Evolutionary conservation across 2,113 vertebrate genomes (phyloP), one percentile per base, ranked within the genome.

Genomic region (Rhea americana): DNA sequence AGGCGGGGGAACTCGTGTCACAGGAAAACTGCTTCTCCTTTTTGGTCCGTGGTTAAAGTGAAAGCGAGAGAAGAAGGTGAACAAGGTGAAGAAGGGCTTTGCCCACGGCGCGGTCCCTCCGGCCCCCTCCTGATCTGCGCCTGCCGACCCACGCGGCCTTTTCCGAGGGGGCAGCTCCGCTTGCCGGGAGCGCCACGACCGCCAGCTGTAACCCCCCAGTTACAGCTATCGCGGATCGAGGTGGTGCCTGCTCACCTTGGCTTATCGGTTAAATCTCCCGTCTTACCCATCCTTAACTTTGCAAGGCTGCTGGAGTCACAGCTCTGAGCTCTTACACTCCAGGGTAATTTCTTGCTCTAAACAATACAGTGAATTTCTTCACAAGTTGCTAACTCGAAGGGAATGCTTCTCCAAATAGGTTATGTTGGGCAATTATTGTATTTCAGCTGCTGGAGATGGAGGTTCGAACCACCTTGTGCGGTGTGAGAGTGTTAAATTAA

Each of bases 341-440:
- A 76, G 74, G 79, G 53, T 85, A 89, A 93, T 93, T 93, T 94
- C 90, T 83, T 92, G 68, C 91, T 94, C 85, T 58, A 39, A 47
- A 86, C 50, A 78, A 83, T 32, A 61, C 67, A 35, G 30, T 55
- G 56, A 94, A 84, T 87, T 93, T 62, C 83, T 92, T 68, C 87
- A 72, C 75, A 14, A 81, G 45, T 82, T 89, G 89, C 74, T 26
- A 39, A 80, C 63, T 51, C 71, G 67, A 76, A 0, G 4, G 39
- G 62, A 90, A 79, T 0, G 0, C 53, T 66, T 51, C 67, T 92
- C 78, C 53, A 66, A 51, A 66, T 84, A 84, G 85, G 61, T 73
- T 68, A 35, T 0, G 0, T 71, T 63, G 91, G 35, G 58, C 26
- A 70, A 66, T 84, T 47, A 67, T 18, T 80, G 4, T 24, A 68